Base-by-base conservation (phyloP, 2,797 vertebrate species). In the Eptatretus atami region DNA sequence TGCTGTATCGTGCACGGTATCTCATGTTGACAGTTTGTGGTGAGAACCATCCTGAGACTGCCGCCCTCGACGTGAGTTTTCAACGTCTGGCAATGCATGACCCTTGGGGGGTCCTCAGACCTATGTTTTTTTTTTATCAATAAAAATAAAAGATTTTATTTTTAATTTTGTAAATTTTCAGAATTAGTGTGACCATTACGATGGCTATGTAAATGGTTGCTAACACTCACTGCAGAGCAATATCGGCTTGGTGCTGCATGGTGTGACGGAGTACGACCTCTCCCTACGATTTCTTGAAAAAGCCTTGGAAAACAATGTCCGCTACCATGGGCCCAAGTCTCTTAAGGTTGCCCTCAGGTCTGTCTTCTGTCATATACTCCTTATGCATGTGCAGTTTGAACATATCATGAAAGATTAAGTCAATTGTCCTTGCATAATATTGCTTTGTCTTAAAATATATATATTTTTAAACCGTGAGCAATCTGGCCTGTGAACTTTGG, bases 31-130 rank as follows among this genome's bases (percentile, higher is more conserved):
- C 76, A 3, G 68, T 81, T 64, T 76, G 78, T 1, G 80, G 80
- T 67, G 79, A 80, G 63, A 79, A 83, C 65, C 80, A 82, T 67
- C 80, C 81, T 1, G 78, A 73, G 73, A 73, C 69, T 0, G 78
- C 79, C 63, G 75, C 73, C 52, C 67, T 83, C 68, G 81, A 83
- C 67, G 81, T 81, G 70, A 68, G 78, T 73, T 19, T 52, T 60
- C 12, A 65, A 19, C 44, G n/a, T 8, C 10, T 2, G 24, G 1
- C 2, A 19, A 15, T 44, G 31, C 31, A 44, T 44, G 31, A 4
- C 31, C 31, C 31, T 44, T 44, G 31, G 4, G 31, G 4, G 54
- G 13, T 65, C 2, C 53, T 24, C 53, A 19, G 19, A 19, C 19
- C 19, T 19, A 31, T 65, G 53, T 65, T 52, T 9, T 15, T 44